phyloP scores from a whole-genome alignment of 2,113 vertebrate species.

The Crocuta crocuta region DNA sequence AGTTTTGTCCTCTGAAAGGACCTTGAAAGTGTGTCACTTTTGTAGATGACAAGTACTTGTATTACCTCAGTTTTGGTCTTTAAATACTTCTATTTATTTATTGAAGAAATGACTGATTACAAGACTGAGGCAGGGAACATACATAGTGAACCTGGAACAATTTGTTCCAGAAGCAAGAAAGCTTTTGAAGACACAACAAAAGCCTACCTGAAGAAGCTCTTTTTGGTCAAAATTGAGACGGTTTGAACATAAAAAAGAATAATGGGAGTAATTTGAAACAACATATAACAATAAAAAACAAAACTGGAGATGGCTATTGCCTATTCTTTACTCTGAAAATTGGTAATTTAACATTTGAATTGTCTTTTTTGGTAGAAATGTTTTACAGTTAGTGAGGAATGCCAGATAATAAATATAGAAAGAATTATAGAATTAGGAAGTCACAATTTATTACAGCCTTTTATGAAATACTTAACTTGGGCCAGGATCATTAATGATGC shows the following conservation, averaged over 20 bases:
- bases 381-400: conserved; percentile 12
- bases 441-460: neutral
- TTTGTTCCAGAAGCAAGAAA: neutral
- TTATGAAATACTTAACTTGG: conserved; percentile 31
- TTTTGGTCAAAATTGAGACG: neutral
- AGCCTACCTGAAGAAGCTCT: neutral
- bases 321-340: neutral
- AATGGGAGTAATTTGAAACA: neutral
- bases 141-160: neutral
- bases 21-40: neutral
- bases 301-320: neutral
- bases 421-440: neutral
- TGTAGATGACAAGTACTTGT: neutral
- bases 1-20: neutral
- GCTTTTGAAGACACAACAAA: neutral
- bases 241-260: neutral
- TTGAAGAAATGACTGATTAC: neutral
- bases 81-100: neutral
- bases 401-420: neutral
- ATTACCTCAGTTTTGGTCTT: neutral
- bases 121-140: neutral
- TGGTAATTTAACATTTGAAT: neutral
- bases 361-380: neutral
- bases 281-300: neutral
- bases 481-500: conserved; percentile 8